Percentiles rank a stretch among this genome's conserved stretches.
phyloP scores from a whole-genome alignment of 2,888 invertebrate species.

The Coecobrya sp. region DNA sequence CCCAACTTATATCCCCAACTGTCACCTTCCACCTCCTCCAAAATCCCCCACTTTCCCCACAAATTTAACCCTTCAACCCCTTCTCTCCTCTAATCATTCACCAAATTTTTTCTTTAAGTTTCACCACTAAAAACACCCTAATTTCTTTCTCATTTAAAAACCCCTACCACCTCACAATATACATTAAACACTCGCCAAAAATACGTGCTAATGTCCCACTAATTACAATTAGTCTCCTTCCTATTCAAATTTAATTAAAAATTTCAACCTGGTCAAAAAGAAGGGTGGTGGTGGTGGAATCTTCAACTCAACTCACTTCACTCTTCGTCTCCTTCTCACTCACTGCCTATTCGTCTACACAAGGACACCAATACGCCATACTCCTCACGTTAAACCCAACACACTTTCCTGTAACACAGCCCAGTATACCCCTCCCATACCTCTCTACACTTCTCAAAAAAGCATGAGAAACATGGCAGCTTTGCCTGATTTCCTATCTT shows the following conservation, averaged over 20 bases:
- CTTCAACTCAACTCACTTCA: neutral
- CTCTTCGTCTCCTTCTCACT: neutral
- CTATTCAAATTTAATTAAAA: neutral
- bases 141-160: too few relatives aligned
- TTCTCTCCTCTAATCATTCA: too few relatives aligned
- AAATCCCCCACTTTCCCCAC: neutral
- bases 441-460: neutral
- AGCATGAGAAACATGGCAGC: neutral
- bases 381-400: constrained; percentile 27
- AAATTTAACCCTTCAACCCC: too few relatives aligned
- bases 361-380: neutral
- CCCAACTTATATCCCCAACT: neutral
- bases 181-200: too few relatives aligned
- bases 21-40: neutral
- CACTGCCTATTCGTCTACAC: constrained; percentile 12
- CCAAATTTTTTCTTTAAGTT: too few relatives aligned
- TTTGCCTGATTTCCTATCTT: neutral
- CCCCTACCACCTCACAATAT: too few relatives aligned
- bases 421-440: neutral
- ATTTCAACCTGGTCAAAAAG: constrained; percentile 15
- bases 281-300: too few relatives aligned
- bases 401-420: neutral
- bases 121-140: too few relatives aligned
- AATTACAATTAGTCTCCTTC: neutral
- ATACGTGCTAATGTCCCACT: neutral